Base-by-base conservation (phyloP, 2,888 invertebrate genomes). In the Tillus elongatus region DNA sequence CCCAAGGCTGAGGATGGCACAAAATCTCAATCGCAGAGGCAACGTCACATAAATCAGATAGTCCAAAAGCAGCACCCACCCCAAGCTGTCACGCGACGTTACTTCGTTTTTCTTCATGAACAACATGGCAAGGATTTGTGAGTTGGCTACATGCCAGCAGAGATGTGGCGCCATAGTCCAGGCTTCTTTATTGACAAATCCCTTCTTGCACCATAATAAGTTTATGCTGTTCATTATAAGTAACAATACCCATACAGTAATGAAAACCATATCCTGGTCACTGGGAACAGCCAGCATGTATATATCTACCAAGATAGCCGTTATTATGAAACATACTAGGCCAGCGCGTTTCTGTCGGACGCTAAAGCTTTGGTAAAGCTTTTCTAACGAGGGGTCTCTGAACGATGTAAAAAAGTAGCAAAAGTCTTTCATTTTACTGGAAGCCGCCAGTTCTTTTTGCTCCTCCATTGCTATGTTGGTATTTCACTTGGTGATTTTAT, bases 31-130 rank as follows among this genome's bases (percentile, higher is more conserved):
- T 36, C 81, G 70, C 39, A 85, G 65, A 0, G 85, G 85, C 47
- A 85, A 63, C 10, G 82, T 79, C 37, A 82, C 80, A 61, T 81
- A 83, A 33, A 82, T 73, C 33, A 84, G 67, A 58, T 82, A 86
- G 52, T 80, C 76, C 50, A 82, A 63, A 33, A 85, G 67, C 41
- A 85, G 66, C 14, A 77, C 72, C 83, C 84, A 84, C 15, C 80
- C 81, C 11, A 84, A 68, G 37, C 75, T 73, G 54, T 82, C 79
- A 41, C 81, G 70, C 13, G 75, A 72, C 29, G 73, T 72, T 45
- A 73, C 70, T 47, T 71, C 71, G 60, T 68, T 60, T 55, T 66
- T 64, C 56, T 77, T 75, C 42, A 79, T 64, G 55, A 77, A 74
- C 46, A 81, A 67, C 56, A 76, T 74, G 37, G 68, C 66, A 34